Evolutionary conservation across 2,888 invertebrate species (phyloP), one percentile per base, ranked within the genome.

Genomic region (Pseudanteris insignis): DNA sequence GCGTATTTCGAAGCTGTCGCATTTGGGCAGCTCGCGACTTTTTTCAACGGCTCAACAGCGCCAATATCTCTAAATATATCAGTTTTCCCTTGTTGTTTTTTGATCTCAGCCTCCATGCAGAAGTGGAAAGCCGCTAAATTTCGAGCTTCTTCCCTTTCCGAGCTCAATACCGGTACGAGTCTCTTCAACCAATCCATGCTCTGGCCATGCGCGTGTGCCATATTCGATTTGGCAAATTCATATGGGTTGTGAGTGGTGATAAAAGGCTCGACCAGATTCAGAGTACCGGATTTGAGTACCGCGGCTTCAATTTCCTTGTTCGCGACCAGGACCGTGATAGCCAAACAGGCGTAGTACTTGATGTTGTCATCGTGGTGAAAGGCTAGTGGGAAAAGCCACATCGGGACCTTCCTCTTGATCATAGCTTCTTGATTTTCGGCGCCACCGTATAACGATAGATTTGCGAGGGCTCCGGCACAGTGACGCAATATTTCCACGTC

Each of bases 71-170:
- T 85, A 78, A 97, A 96, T 73, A 96, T 91, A 79, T 90, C 89
- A 0, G 93, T 92, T 64, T 93, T 92, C 2, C 92, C 92, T 79
- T 94, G 94, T 70, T 91, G 90, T 71, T 95, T 92, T 80, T 98
- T 98, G 47, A 99, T 97, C 25, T 94, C 94, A 7, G 98, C 97
- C 81, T 99, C 99, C 96, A 99, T 96, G 76, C 96, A 96, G 80
- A 97, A 92, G 78, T 99, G 99, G 79, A 98, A 99, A 24, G 98
- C 96, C 2, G 97, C 98, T 70, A 99, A 82, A 77, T 95, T 96
- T 72, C 96, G 86, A 0, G 98, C 97, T 81, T 98, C 98, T 76
- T 96, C 94, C 60, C 96, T 85, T 76, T 96, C 93, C 28, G 96
- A 96, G 76, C 91, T 92, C 46, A 99, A 83, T 7, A 98, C 94